Evolutionary conservation across 2,113 vertebrate species (phyloP), one percentile per base, ranked within the genome.

Genomic region (Cichladusa arquata): DNA sequence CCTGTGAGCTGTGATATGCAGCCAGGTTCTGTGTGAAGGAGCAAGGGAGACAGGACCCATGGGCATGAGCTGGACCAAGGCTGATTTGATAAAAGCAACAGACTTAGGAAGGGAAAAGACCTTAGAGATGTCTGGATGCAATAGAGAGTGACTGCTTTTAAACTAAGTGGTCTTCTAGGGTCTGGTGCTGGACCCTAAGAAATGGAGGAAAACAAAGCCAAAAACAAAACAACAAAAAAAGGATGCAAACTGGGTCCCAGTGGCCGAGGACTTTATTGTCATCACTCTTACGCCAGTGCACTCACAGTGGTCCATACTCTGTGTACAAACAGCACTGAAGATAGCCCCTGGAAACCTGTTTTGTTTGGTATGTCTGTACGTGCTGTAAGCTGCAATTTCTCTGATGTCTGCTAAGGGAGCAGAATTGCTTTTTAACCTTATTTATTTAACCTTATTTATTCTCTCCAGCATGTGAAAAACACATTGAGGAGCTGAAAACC

Each of bases 391-490:
- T 94, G 17, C 17, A 20, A 60, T 57, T 73, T 86, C n/a, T 82
- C 23, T 80, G 40, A 9, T 10, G 9, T 12, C 31, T 82, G 19
- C 2, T 57, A 42, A 73, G 65, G 25, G 29, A 83, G 36, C 2
- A 83, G 12, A 83, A 54, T 22, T 88, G 14, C 19, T 25, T 77
- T 92, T 82, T 34, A 79, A 65, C 26, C 15, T 40, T 18, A 57
- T 79, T 79, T 90, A 12, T 76, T 60, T 60, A 85, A 71, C 17
- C 20, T n/a, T 19, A 76, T 61, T 85, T 94, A 16, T 69, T 60
- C 26, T 31, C 8, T 24, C 12, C n/a, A 73, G 19, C 15, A 53
- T 23, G 7, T 48, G 50, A 85, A 94, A 64, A 93, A 65, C 45
- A 64, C 44, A 24, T n/a, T 38, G 53, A 87, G 6, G 51, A 89